Evolutionary conservation across 2,888 invertebrate genomes (phyloP), one percentile per base, ranked within the genome.

Genomic region (Holacanthella duospinosa): DNA sequence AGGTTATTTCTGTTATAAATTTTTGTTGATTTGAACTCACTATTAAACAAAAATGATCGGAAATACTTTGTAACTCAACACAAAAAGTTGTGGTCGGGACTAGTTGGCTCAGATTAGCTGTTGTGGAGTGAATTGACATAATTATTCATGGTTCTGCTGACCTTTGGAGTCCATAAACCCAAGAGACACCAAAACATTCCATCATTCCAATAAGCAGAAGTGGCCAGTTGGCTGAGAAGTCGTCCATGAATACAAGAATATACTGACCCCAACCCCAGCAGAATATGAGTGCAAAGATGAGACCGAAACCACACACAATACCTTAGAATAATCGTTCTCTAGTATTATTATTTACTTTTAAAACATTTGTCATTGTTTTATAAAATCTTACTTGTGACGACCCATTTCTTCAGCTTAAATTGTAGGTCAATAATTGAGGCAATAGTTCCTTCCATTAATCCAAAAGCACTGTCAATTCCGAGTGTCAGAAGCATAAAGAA

Each of bases 151-250:
- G n/a, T n/a, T n/a, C n/a, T n/a, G n/a, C n/a, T 54, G 56, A 65
- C 65, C 63, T 36, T 26, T 60, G 62, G 2, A 67, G 56, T 2
- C 68, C 68, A 57, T 68, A 66, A 24, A 57, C 53, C 64, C 64
- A 68, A 25, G 61, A 55, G 2, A 68, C 48, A 1, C 61, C 68
- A 27, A 63, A 43, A 43, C 59, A 60, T 54, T 66, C 64, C 0
- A 62, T 48, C 1, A 66, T 28, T 3, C 61, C 63, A 21, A 68
- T 61, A 16, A 61, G 26, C 1, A 67, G 59, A 2, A 65, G 43
- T 12, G 65, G 57, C 65, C 67, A 67, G 26, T 67, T 67, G 2
- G 64, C 62, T 16, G 65, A 54, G 64, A 59, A 67, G 28, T 63
- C 61, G 29, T 67, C 67, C 29, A 67, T n/a, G 19, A 67, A 57